Evolutionary conservation across 2,113 vertebrate genomes (phyloP).

Genomic region (Bos javanicus): DNA sequence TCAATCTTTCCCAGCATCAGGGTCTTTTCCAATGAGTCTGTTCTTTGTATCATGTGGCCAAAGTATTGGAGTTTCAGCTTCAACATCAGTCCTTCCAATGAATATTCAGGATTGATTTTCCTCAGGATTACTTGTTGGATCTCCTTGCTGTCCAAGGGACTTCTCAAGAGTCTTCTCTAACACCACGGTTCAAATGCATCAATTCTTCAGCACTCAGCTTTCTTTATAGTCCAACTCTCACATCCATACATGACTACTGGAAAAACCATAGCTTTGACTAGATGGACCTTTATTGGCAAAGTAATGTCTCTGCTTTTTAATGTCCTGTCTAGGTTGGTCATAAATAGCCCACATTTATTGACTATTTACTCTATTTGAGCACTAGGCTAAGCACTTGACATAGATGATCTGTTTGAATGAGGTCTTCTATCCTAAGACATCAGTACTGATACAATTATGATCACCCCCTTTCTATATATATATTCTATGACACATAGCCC

Average conservation of each 20-base stretch:
- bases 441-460: not conserved
- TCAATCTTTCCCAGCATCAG: not conserved
- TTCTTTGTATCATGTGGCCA: not conserved
- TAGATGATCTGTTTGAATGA: not conserved
- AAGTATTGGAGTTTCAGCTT: not conserved
- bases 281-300: not conserved
- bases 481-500: not conserved
- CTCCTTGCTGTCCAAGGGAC: not conserved
- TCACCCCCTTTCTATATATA: not conserved
- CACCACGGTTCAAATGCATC: not conserved
- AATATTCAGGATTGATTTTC: not conserved
- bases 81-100: not conserved
- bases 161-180: not conserved
- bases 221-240: not conserved
- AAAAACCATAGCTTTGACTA: not conserved
- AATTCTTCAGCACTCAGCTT: not conserved
- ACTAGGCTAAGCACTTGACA: not conserved
- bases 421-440: not conserved
- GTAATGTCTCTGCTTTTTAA: not conserved
- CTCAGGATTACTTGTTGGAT: not conserved
- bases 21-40: not conserved
- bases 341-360: not conserved
- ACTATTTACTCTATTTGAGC: not conserved
- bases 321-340: not conserved
- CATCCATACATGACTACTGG: not conserved